These are phyloP conservation scores for Malacosoma neustria DNA, from an alignment of 2,888 invertebrate species.

Conservation along the genomic window DNA sequence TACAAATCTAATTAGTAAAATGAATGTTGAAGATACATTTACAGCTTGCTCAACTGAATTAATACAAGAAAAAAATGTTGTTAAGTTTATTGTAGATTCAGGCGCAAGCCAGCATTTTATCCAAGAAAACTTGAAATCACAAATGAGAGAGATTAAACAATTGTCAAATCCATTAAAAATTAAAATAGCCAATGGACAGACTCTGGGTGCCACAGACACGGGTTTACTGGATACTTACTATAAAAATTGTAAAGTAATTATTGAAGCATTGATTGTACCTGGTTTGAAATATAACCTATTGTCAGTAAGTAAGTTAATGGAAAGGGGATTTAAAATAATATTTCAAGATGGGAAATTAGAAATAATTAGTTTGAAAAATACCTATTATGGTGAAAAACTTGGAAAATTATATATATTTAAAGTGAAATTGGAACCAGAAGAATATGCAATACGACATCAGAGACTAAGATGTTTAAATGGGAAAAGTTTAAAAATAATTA, in stretches of 20 bases:
- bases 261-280: background rate
- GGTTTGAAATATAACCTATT: conserved; percentile 3
- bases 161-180: background rate
- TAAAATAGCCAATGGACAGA: background rate
- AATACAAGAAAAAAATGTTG: background rate
- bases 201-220: background rate
- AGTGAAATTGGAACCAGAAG: background rate
- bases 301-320: conserved; percentile 6
- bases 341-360: background rate
- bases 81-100: background rate
- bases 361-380: no score
- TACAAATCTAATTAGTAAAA: background rate
- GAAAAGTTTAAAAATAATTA: conserved; percentile 1
- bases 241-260: background rate
- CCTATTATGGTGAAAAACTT: background rate
- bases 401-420: background rate
- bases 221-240: background rate
- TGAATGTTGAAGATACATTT: background rate
- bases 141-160: background rate
- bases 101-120: background rate
- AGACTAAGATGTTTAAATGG: conserved; percentile 1
- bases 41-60: background rate
- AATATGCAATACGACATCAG: no score
- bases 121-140: background rate
- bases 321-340: conserved; percentile 2